Conservation (phyloP, 2,797 vertebrate species). For the Neosalanx taihuensis region DNA sequence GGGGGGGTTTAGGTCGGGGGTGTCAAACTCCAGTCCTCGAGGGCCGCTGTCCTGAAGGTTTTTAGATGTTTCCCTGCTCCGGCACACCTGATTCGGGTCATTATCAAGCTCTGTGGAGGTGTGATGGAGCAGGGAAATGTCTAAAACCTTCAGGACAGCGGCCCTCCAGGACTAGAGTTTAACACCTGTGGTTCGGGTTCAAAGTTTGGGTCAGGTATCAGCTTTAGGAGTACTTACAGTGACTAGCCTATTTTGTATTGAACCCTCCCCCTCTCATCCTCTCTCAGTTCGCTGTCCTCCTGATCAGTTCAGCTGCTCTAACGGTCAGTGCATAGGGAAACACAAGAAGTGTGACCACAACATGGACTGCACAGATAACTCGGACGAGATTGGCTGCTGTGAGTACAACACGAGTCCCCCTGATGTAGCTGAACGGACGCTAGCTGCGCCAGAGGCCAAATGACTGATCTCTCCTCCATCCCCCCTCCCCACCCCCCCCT, state of each 20-base stretch:
- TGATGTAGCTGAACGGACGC: no score
- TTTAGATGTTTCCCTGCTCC: no score
- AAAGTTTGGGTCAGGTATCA: no score
- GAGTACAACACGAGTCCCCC: slow-evolving; percentile 53
- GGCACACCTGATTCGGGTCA: no score
- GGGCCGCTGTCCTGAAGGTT: no score
- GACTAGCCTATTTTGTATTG: background rate
- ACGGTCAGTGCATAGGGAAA: slow-evolving; percentile 90
- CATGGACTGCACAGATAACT: slow-evolving; percentile 90
- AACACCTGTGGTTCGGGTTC: no score
- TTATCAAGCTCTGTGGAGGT: no score
- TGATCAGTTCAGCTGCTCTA: slow-evolving; percentile 90
- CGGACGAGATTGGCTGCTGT: slow-evolving; percentile 94
- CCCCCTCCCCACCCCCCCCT: background rate
- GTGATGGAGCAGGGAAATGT: no score
- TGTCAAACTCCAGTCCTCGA: background rate
- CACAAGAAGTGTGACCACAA: slow-evolving; percentile 95
- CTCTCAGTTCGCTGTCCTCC: slow-evolving; percentile 81
- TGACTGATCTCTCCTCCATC: background rate
- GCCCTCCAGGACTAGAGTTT: no score
- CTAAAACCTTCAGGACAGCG: no score
- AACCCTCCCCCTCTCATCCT: background rate
- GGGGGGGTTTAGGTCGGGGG: no score
- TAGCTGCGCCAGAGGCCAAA: background rate
- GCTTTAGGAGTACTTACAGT: no score